These are phyloP conservation scores for Folsomia manolachei DNA, from an alignment of 2,888 invertebrate genomes.

Conservation along the genomic window DNA sequence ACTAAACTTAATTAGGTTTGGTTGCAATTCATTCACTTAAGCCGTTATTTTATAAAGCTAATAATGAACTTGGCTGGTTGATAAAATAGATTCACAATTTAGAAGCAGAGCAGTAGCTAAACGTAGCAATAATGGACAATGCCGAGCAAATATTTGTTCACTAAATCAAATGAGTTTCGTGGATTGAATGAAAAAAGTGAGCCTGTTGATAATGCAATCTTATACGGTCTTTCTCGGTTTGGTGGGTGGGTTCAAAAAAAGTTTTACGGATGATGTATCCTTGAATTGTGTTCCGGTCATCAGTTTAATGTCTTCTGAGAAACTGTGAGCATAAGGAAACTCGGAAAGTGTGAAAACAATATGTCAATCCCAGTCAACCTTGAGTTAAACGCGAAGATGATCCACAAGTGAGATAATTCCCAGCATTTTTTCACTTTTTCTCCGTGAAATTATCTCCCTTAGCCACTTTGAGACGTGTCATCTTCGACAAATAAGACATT, in stretches of 20 bases:
- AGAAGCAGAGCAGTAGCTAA: too few relatives aligned
- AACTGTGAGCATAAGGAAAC: background rate
- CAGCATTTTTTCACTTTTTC: background rate
- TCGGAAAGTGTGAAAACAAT: background rate
- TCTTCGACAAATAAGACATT: background rate
- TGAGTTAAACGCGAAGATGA: background rate
- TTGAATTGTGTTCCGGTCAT: too few relatives aligned
- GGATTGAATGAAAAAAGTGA: background rate
- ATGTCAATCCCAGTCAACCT: too few relatives aligned
- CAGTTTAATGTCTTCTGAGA: too few relatives aligned
- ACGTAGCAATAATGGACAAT: slow-evolving; percentile 14
- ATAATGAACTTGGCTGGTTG: slow-evolving; percentile 24
- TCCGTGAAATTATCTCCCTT: background rate
- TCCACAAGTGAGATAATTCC: background rate
- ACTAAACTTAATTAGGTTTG: slow-evolving; percentile 14
- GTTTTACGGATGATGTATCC: too few relatives aligned
- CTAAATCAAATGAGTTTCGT: slow-evolving; percentile 32
- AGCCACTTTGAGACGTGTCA: background rate
- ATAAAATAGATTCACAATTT: slow-evolving; percentile 16
- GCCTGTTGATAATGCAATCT: too few relatives aligned
- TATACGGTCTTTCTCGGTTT: too few relatives aligned
- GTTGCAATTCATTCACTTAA: too few relatives aligned
- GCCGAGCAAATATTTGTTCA: slow-evolving; percentile 29
- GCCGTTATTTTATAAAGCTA: too few relatives aligned
- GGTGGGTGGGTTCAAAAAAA: too few relatives aligned